Base-by-base conservation (phyloP, 1,140 invertebrate genomes). In the Drosophila takahashii region DNA sequence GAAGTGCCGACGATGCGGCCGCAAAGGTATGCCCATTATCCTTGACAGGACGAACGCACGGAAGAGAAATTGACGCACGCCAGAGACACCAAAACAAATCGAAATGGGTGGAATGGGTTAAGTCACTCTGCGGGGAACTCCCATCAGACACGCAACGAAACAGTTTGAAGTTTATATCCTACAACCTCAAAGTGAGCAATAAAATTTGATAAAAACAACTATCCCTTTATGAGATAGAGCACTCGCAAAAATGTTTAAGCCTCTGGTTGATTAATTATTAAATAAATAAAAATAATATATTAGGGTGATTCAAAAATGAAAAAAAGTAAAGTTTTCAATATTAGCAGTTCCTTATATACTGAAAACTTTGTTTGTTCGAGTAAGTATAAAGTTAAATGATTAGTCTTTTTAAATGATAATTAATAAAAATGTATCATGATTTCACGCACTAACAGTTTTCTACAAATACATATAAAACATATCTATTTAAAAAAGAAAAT, bases 11-110 rank as follows among this genome's bases (percentile, higher is more conserved):
- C 77, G 65, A 79, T 67, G 34, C 67, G 64, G 58, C 45, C 57
- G 70, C 62, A 71, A 79, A 58, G 69, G 72, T 73, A 77, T 52
- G 47, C 34, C 66, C 45, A 64, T 84, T 80, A 80, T 48, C 67
- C 76, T 77, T 53, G 70, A 39, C 50, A 74, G 51, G 71, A 62
- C 50, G 58, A 52, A 41, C 29, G 26, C 15, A 37, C 36, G 32
- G 29, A 45, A 57, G 51, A 41, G 52, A 57, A 74, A 42, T 36
- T 62, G 50, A 51, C 51, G 69, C 22, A 41, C 37, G 44, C 41
- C 26, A 48, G 37, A 62, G 57, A 70, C 45, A 58, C 22, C 41
- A 66, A 61, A 72, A 64, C 58, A 50, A 64, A 64, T 51, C 59
- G 66, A 70, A 69, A 39, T 26, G 41, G 16, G 18, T 69, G 48